These are phyloP conservation scores for Melipona bicolor DNA, from an alignment of 2,888 invertebrate genomes.

Conservation along the genomic window DNA sequence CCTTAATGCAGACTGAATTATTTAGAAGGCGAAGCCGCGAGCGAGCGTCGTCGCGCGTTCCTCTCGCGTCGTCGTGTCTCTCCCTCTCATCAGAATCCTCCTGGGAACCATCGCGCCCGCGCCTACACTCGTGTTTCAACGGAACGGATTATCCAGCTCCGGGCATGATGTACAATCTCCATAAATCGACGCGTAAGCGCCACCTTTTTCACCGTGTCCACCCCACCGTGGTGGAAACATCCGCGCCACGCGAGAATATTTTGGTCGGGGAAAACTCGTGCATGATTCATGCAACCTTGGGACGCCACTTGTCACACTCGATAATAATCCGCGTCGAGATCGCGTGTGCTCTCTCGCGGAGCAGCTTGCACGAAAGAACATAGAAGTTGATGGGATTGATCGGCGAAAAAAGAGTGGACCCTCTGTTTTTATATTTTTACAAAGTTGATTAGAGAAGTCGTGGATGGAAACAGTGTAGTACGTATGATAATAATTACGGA, in stretches of 20 bases:
- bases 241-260: neutral
- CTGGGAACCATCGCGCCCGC: slow-evolving; percentile 65
- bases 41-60: slow-evolving; percentile 26
- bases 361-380: neutral
- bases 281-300: slow-evolving; percentile 25
- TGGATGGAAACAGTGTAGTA: too few relatives aligned
- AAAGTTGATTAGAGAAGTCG: too few relatives aligned
- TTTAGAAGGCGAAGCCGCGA: slow-evolving; percentile 45
- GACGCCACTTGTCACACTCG: slow-evolving; percentile 9
- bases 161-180: slow-evolving; percentile 69
- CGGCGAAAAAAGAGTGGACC: too few relatives aligned
- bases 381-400: neutral
- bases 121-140: slow-evolving; percentile 42
- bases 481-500: too few relatives aligned
- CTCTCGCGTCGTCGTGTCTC: neutral
- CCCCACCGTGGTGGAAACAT: slow-evolving; percentile 5
- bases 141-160: slow-evolving; percentile 64
- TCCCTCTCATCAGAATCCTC: slow-evolving; percentile 59
- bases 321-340: neutral
- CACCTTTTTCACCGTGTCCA: slow-evolving; percentile 32
- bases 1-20: slow-evolving; percentile 57
- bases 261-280: neutral
- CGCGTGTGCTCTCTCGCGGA: neutral
- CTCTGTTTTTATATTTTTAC: too few relatives aligned
- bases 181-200: slow-evolving; percentile 67